Evolutionary conservation across 2,797 vertebrate genomes (phyloP).

Genomic region (Amblyraja radiata): DNA sequence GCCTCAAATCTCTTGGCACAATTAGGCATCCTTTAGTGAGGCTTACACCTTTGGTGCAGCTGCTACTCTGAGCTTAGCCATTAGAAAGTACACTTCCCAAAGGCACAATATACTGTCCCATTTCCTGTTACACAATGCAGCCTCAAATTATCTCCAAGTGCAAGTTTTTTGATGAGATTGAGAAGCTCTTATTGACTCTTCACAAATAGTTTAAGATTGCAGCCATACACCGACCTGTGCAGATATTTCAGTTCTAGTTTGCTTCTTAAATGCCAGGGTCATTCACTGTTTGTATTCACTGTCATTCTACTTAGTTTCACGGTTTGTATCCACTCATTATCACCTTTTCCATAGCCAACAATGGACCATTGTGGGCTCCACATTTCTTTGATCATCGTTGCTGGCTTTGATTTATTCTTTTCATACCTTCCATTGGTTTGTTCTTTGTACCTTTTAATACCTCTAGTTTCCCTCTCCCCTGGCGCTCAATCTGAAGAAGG

Average conservation of each 20-base stretch:
- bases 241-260: background rate
- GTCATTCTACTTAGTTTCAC: too few species aligned
- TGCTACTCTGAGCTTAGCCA: background rate
- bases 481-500: too few species aligned
- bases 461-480: too few species aligned
- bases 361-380: too few species aligned
- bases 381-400: too few species aligned
- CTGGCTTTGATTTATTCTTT: too few species aligned
- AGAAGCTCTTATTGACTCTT: background rate
- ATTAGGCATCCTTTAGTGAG: background rate
- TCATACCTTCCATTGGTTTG: too few species aligned
- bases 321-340: too few species aligned
- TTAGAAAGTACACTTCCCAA: background rate
- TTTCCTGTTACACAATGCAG: background rate
- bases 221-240: background rate
- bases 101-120: background rate
- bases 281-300: too few species aligned
- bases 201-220: background rate
- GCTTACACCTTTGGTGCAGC: background rate
- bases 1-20: background rate
- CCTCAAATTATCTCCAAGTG: background rate
- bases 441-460: too few species aligned
- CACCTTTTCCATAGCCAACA: too few species aligned
- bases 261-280: background rate
- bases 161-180: background rate